Evolutionary conservation across 2,113 vertebrate genomes (phyloP).

Genomic region (rabbit (Oryctolagus cuniculus)): mOryCun1.1 NC_091435.1:91312001-91312500

Average conservation of each 20-base stretch:
- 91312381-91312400: slow-evolving; percentile 66
- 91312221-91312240: background rate
- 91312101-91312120: background rate
- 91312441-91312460: slow-evolving; percentile 61
- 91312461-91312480: slow-evolving; percentile 50
- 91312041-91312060: slow-evolving; percentile 27
- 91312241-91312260: fast-evolving
- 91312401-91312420: slow-evolving; percentile 72
- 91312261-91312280: background rate
- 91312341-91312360: background rate
- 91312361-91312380: slow-evolving; percentile 75
- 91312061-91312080: background rate
- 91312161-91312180: background rate
- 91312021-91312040: background rate
- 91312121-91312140: too few relatives aligned
- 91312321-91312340: background rate
- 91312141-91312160: background rate
- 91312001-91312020: background rate
- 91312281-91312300: background rate
- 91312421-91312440: slow-evolving; percentile 64
- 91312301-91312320: background rate
- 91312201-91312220: background rate
- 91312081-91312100: background rate
- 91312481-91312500: slow-evolving; percentile 8
- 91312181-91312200: background rate